Conservation (phyloP, 2,797 vertebrate genomes). For the Heteromormyrus szaboi region DNA sequence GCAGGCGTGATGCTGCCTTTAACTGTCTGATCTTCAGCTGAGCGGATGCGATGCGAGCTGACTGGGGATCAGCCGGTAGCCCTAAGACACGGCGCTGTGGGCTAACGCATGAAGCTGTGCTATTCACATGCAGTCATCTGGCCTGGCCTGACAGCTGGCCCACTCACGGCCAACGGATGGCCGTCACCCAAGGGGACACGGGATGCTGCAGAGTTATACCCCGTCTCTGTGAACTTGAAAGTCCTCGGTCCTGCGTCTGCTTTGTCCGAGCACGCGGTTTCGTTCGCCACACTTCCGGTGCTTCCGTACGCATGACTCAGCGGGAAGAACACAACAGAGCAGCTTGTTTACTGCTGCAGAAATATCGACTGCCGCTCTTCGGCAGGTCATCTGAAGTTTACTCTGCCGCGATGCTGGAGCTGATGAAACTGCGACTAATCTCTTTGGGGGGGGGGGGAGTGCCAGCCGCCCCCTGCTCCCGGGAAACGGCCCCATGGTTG, state of each 20-base stretch:
- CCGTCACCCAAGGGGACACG: neutral
- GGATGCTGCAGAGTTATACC: neutral
- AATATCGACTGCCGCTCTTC: neutral
- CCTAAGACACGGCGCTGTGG: neutral
- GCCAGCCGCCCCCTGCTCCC: neutral
- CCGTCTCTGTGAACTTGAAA: neutral
- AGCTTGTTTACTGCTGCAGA: neutral
- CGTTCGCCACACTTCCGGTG: neutral
- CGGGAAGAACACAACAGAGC: neutral
- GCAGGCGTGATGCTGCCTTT: neutral
- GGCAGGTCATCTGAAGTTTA: neutral
- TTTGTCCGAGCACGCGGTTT: neutral
- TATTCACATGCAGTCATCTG: neutral
- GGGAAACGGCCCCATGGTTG: neutral
- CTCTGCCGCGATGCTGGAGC: neutral
- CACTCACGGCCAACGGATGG: neutral
- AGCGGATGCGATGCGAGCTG: neutral
- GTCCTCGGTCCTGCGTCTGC: neutral
- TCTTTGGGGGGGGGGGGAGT: neutral
- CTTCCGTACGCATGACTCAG: neutral
- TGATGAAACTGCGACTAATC: neutral
- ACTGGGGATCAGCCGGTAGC: neutral
- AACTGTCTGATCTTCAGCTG: neutral
- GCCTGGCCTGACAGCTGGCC: neutral
- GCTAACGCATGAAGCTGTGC: neutral